Evolutionary conservation across 1,140 invertebrate species (phyloP).

Genomic region (Chymomyza costata): DNA sequence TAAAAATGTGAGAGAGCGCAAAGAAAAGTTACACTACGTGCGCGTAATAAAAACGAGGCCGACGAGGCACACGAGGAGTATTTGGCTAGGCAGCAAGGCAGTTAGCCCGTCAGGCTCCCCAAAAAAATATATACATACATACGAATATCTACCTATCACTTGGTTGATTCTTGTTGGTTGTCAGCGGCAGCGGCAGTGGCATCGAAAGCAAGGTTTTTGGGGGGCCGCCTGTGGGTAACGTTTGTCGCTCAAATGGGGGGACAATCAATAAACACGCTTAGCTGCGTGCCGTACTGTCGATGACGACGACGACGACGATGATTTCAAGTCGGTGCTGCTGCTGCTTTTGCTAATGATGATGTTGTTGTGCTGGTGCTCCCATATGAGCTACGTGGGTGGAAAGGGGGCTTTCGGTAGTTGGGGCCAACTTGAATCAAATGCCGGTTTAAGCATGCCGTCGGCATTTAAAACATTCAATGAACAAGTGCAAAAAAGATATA

Average conservation of each 20-base stretch:
- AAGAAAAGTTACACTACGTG: constrained; percentile 46
- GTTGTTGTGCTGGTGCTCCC: constrained; percentile 2
- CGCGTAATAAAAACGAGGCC: constrained; percentile 68
- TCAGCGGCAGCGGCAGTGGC: constrained; percentile 13
- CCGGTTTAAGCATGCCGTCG: constrained; percentile 27
- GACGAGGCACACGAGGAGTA: constrained; percentile 59
- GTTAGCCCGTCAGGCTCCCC: constrained; percentile 42
- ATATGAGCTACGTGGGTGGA: too few species aligned
- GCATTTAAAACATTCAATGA: constrained; percentile 11
- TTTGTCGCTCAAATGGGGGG: constrained; percentile 19
- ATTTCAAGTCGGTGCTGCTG: too few species aligned
- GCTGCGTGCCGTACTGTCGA: constrained; percentile 2
- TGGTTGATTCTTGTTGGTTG: constrained; percentile 32
- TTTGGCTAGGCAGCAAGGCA: constrained; percentile 14
- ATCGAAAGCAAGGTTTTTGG: constrained; percentile 45
- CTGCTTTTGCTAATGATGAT: constrained; percentile 7
- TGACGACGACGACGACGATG: too few species aligned
- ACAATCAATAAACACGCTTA: constrained; percentile 65
- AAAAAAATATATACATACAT: constrained; percentile 53
- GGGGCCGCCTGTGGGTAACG: constrained; percentile 39
- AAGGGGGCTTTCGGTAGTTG: not conserved
- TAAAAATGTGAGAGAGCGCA: constrained; percentile 43
- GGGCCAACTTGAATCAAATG: constrained; percentile 34
- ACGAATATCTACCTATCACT: constrained; percentile 67
- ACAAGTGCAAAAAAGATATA: constrained; percentile 26